Evolutionary conservation across 1,140 invertebrate species (phyloP).

Genomic region (Teleogryllus occipitalis): DNA sequence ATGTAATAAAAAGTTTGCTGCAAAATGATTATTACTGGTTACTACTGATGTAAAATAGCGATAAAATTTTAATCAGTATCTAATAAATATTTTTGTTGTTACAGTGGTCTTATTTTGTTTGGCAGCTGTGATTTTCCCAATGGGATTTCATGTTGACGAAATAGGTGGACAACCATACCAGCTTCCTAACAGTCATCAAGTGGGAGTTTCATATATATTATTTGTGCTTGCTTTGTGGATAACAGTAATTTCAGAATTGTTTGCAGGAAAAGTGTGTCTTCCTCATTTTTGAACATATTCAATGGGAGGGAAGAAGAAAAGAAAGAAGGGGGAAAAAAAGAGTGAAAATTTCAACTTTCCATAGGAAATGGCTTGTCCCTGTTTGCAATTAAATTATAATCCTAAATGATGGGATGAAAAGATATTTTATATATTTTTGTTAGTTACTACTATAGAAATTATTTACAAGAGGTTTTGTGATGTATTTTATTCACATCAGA

Average conservation of each 20-base stretch:
- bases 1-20: no score
- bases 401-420: no score
- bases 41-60: background rate
- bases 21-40: no score
- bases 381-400: no score
- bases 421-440: no score
- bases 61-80: background rate
- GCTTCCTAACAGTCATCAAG: slow-evolving; percentile 89
- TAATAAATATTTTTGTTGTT: slow-evolving; percentile 32
- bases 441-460: no score
- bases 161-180: slow-evolving; percentile 94
- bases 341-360: no score
- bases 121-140: slow-evolving; percentile 91
- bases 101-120: slow-evolving; percentile 91
- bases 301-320: no score
- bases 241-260: slow-evolving; percentile 90
- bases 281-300: slow-evolving; percentile 69
- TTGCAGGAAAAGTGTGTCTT: slow-evolving; percentile 95
- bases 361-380: no score
- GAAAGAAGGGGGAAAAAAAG: no score
- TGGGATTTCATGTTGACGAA: slow-evolving; percentile 91
- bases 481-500: no score
- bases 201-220: slow-evolving; percentile 90
- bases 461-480: no score
- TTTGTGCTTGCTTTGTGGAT: slow-evolving; percentile 94